phyloP scores from a whole-genome alignment of 2,113 vertebrate species.

The Lipotes vexillifer region DNA sequence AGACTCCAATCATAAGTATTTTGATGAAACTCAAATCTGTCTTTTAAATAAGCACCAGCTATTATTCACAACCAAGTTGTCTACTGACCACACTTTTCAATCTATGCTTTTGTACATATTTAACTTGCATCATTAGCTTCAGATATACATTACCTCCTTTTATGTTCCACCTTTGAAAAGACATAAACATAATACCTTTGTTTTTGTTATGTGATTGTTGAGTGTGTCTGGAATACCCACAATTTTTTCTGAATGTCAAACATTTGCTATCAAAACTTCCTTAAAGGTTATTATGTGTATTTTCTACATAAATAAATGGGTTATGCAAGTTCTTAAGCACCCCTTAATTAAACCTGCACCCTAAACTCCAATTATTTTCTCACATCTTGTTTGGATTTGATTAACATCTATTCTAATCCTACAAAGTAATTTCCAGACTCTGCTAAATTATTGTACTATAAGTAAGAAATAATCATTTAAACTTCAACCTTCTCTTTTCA shows the following conservation, averaged over 20 bases:
- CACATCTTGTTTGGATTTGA: conserved; percentile 45
- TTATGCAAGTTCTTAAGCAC: conserved; percentile 2
- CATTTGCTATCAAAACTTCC: conserved; percentile 25
- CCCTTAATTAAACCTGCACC: conserved; percentile 44
- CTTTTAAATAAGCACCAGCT: background rate
- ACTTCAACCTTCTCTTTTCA: conserved; percentile 49
- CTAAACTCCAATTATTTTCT: conserved; percentile 54
- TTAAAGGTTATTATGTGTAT: conserved; percentile 43
- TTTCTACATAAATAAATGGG: conserved; percentile 47
- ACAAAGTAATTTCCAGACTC: conserved; percentile 18
- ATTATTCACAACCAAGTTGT: background rate
- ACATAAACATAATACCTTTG: background rate
- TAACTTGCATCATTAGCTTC: background rate
- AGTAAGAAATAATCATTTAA: conserved; percentile 67
- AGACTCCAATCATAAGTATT: background rate
- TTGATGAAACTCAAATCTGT: background rate
- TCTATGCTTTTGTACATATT: background rate
- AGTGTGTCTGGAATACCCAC: background rate
- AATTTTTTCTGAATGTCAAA: conserved; percentile 14
- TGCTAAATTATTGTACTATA: conserved; percentile 44
- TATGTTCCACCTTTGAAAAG: background rate
- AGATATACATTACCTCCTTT: background rate
- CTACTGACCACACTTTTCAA: background rate
- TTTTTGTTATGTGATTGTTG: background rate
- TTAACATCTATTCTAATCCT: conserved; percentile 50